Conservation (phyloP, 2,797 vertebrate genomes). For the Melanogrammus aeglefinus region DNA sequence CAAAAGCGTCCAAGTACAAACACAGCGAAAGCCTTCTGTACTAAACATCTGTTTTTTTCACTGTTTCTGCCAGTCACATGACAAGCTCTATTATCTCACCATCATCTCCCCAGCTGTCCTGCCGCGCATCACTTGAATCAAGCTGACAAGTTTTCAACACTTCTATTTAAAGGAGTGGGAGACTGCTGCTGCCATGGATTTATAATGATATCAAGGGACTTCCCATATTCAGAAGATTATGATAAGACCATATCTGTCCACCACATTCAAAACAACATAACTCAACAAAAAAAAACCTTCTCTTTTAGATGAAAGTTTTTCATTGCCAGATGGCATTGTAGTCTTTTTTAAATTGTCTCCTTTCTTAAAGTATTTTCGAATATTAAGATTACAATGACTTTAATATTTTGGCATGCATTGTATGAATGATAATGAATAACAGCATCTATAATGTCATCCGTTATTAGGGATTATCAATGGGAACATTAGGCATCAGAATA, state of each 20-base stretch:
- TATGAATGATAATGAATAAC: not conserved
- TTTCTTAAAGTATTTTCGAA: not conserved
- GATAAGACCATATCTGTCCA: conserved; percentile 4
- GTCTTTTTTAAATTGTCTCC: not conserved
- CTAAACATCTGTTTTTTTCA: conserved; percentile 51
- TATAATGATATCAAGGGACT: conserved; percentile 21
- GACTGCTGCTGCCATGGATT: conserved; percentile 18
- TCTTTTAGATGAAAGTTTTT: not conserved
- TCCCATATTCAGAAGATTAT: conserved; percentile 7
- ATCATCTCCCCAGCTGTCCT: conserved; percentile 61
- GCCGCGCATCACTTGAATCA: conserved; percentile 30
- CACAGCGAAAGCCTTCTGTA: conserved; percentile 36
- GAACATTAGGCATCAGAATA: not conserved
- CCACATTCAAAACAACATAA: conserved; percentile 11
- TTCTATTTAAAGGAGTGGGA: conserved; percentile 36
- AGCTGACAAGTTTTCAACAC: conserved; percentile 45
- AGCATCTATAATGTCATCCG: not conserved
- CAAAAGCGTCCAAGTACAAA: conserved; percentile 36
- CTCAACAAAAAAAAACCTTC: not conserved
- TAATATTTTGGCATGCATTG: not conserved
- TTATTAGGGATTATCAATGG: not conserved
- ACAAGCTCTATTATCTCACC: conserved; percentile 62
- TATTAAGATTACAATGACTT: not conserved
- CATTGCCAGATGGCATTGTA: not conserved
- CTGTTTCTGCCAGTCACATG: conserved; percentile 54